Conservation (phyloP, 2,888 invertebrate genomes). For the Sphaerophoria rueppellii region DNA sequence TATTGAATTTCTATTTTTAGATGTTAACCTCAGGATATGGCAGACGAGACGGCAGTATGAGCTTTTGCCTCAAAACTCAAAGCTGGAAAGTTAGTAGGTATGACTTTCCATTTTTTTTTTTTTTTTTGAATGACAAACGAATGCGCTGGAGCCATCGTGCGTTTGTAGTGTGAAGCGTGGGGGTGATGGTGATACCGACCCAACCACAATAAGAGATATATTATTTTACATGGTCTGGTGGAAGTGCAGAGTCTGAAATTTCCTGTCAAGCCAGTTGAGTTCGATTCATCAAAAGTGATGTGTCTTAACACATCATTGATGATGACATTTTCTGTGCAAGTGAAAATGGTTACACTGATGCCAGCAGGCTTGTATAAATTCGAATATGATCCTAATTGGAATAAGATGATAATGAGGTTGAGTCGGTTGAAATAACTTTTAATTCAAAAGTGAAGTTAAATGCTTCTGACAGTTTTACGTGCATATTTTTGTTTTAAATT, state of each 20-base stretch:
- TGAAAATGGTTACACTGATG: constrained; percentile 1
- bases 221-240: background rate
- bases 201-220: background rate
- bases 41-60: background rate
- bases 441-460: too few relatives aligned
- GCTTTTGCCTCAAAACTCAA: constrained; percentile 24
- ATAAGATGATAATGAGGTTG: background rate
- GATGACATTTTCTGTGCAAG: constrained; percentile 29
- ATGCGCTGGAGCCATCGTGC: too few relatives aligned
- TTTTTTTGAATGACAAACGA: too few relatives aligned
- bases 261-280: constrained; percentile 30
- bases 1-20: constrained; percentile 71
- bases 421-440: background rate
- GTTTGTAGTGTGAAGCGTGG: background rate
- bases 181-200: background rate
- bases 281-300: constrained; percentile 42
- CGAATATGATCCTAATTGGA: background rate
- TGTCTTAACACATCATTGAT: constrained; percentile 53
- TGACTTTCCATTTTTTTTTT: constrained; percentile 17
- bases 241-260: background rate
- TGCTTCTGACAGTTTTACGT: too few relatives aligned
- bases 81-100: constrained; percentile 52
- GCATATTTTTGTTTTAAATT: too few relatives aligned
- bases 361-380: background rate
- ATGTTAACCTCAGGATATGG: constrained; percentile 34